Evolutionary conservation across 2,113 vertebrate species (phyloP).

Genomic region (Gymnogyps californianus): DNA sequence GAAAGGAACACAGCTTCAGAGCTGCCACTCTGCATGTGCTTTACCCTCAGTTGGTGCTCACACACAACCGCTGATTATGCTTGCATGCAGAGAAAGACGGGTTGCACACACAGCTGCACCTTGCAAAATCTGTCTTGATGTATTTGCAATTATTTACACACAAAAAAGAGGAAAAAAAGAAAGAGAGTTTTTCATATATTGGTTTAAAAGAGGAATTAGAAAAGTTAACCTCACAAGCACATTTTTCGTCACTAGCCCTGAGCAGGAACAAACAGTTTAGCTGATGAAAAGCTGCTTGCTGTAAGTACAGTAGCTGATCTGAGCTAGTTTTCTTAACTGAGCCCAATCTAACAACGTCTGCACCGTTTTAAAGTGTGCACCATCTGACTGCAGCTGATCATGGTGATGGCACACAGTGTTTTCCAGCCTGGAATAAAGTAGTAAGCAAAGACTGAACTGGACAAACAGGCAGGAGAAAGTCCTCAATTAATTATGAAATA

Average conservation of each 20-base stretch:
- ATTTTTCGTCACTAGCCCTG: background rate
- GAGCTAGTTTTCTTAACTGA: background rate
- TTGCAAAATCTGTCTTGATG: background rate
- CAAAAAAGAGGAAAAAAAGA: background rate
- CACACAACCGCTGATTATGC: fast-evolving
- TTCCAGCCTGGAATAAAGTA: background rate
- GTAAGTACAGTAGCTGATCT: background rate
- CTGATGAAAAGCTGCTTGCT: background rate
- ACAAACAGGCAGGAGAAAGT: background rate
- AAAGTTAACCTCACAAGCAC: background rate
- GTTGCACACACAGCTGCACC: background rate
- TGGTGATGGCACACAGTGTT: background rate
- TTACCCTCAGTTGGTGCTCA: background rate
- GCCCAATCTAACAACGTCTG: background rate
- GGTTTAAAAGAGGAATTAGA: constrained; percentile 15
- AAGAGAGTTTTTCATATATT: background rate
- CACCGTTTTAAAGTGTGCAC: background rate
- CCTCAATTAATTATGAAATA: background rate
- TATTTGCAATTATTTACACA: background rate
- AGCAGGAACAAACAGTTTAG: background rate
- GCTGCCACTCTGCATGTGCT: background rate
- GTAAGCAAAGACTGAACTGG: background rate
- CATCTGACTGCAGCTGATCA: background rate
- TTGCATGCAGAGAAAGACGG: background rate
- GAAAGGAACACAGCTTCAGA: background rate